Base-by-base conservation (phyloP, 2,113 vertebrate species). In the Barnardius zonarius region DNA sequence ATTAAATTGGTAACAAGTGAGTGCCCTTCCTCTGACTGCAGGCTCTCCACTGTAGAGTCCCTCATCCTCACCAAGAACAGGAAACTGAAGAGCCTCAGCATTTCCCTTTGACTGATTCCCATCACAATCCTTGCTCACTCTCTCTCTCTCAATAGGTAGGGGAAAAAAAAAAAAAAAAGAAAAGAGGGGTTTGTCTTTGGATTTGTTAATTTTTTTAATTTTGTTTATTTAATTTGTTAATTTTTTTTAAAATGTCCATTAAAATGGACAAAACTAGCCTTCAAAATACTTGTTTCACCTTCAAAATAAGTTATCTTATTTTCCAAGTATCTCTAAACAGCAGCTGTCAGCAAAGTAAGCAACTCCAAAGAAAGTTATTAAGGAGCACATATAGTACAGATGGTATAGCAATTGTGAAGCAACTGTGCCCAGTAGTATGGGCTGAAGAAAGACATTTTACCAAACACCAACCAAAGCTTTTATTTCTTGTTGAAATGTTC, bases 221-320 rank as follows among this genome's bases (percentile, higher is more conserved):
- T 37, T 37, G 37, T 37, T 37, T 37, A 37, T 37, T 37, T 37
- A 37, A 17, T 86, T 75, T 84, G 41, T 27, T 43, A 37, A 3
- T 31, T 49, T 59, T 57, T 13, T 37, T 9, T 9, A 8, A 37
- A 37, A 37, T 37, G 37, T 9, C 37, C 37, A 37, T 8, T 7
- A 46, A 79, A 89, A 13, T 10, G 3, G 44, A 28, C 9, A 70
- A 83, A 93, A 73, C 4, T 28, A 20, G 7, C 43, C 20, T 43
- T 72, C 25, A 80, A 48, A 83, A 41, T 83, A 16, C 70, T 90
- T 62, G 16, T 44, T 92, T 93, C 44, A 80, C 41, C 35, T 86
- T 86, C 35, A 66, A 86, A 91, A 86, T 15, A 57, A 80, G 69
- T 67, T 15, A 11, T 23, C 18, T 76, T 43, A 11, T 88, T 86